Evolutionary conservation across 2,888 invertebrate species (phyloP).

Genomic region (Dryocosmus kuriphilus): DNA sequence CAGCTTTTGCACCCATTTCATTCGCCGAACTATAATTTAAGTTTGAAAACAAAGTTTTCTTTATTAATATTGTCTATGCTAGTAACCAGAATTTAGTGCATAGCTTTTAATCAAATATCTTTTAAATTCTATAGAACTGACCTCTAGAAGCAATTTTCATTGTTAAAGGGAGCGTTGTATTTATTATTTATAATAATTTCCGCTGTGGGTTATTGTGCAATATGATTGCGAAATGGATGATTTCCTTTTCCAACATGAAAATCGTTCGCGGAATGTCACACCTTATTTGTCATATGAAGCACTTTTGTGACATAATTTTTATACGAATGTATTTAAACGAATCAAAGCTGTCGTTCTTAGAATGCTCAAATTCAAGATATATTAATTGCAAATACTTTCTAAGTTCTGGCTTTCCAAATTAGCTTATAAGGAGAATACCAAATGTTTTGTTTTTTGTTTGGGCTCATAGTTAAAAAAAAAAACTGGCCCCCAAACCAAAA

Average conservation of each 20-base stretch:
- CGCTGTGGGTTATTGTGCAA: background rate
- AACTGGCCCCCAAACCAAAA: no score
- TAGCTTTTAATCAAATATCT: background rate
- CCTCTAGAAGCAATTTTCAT: constrained; percentile 1
- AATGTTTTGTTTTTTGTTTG: no score
- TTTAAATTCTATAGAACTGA: background rate
- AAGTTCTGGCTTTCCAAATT: no score
- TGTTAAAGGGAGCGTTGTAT: no score
- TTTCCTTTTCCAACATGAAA: background rate
- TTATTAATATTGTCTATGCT: background rate
- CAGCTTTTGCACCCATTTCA: constrained; percentile 68
- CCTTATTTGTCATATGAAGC: background rate
- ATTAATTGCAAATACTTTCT: no score
- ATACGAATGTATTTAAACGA: background rate
- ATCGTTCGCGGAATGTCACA: background rate
- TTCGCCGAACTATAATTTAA: constrained; percentile 69
- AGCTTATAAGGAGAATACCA: no score
- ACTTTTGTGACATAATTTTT: no score
- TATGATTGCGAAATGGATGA: background rate
- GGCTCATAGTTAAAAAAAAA: no score
- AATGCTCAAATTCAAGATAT: background rate
- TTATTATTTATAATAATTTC: background rate
- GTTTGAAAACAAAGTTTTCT: background rate
- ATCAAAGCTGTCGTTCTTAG: background rate
- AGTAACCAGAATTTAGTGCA: background rate